These are phyloP conservation scores for Melikaiella ostensackeni DNA, from an alignment of 2,888 invertebrate genomes.

Conservation along the genomic window DNA sequence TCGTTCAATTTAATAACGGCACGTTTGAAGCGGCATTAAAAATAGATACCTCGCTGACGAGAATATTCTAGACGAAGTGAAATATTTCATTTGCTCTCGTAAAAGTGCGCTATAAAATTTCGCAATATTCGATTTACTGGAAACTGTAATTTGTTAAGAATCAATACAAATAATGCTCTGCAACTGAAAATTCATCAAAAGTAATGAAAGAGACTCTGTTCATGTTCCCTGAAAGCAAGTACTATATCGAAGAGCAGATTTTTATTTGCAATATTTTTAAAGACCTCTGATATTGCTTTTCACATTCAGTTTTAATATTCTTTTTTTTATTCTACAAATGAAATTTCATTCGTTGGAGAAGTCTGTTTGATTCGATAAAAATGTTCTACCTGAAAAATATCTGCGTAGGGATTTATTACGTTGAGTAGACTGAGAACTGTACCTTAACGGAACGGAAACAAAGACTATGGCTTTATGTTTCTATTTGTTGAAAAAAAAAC, in stretches of 20 bases:
- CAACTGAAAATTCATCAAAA: conserved; percentile 32
- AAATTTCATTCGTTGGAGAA: not conserved
- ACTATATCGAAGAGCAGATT: conserved; percentile 12
- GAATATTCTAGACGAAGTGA: conserved; percentile 32
- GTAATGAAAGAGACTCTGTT: conserved; percentile 31
- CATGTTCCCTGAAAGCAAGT: conserved; percentile 28
- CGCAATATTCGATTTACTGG: not conserved
- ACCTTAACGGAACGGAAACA: too few relatives aligned
- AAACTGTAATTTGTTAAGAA: conserved; percentile 31
- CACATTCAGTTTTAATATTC: not conserved
- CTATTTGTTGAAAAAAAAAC: too few relatives aligned
- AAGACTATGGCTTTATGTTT: too few relatives aligned
- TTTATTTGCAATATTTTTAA: conserved; percentile 37
- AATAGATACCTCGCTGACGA: not conserved
- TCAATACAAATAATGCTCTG: conserved; percentile 15
- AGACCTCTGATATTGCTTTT: conserved; percentile 15
- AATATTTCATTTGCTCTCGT: conserved; percentile 34
- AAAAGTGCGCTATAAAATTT: conserved; percentile 15
- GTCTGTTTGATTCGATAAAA: not conserved
- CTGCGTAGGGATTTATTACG: not conserved
- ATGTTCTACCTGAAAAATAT: not conserved
- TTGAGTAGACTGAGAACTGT: too few relatives aligned
- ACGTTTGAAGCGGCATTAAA: conserved; percentile 32
- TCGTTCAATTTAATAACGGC: conserved; percentile 33
- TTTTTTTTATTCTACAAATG: not conserved